Evolutionary conservation across 1,140 invertebrate species (phyloP), one percentile per base, ranked within the genome.

Genomic region (Rhagoletis pomonella): DNA sequence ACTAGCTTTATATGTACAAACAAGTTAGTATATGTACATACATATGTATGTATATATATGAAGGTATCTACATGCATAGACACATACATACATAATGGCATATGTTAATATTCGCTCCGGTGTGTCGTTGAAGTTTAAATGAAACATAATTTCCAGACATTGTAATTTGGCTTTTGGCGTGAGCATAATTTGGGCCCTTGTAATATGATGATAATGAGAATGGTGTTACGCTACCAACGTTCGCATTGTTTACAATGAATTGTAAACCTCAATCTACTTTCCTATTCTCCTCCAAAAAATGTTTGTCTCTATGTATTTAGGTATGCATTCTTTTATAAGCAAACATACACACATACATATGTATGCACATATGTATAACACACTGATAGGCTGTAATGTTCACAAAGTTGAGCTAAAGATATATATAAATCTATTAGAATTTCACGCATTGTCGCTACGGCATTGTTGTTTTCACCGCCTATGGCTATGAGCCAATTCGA

Each of bases 101-200:
- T n/a, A n/a, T n/a, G 50, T 55, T 55, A 4, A 55, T 55, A 55
- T 6, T 55, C 50, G 9, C 50, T 55, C 50, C 9, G 4, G 50
- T 55, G 9, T 55, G 50, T 55, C n/a, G 1, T 55, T 4, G 4
- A 55, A 6, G 50, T 55, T 4, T 55, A 1, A 55, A 55, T 55
- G 50, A 4, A 73, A 42, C 67, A 47, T 73, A 73, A 47, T 73
- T 73, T 47, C 39, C 14, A 17, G 67, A 12, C 67, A 73, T 73
- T 73, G 44, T 5, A 17, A 10, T 44, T 47, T n/a, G 6, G n/a
- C 17, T 47, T 73, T 17, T 73, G 12, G 17, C 39, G 42, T 47
- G 67, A 3, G 29, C 39, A 0, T 17, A 73, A 73, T 73, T 42
- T 73, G 67, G 42, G 9, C 67, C 67, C 42, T 44, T 29, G n/a